phyloP scores from a whole-genome alignment of 2,113 vertebrate genomes.

The Sardina pilchardus region DNA sequence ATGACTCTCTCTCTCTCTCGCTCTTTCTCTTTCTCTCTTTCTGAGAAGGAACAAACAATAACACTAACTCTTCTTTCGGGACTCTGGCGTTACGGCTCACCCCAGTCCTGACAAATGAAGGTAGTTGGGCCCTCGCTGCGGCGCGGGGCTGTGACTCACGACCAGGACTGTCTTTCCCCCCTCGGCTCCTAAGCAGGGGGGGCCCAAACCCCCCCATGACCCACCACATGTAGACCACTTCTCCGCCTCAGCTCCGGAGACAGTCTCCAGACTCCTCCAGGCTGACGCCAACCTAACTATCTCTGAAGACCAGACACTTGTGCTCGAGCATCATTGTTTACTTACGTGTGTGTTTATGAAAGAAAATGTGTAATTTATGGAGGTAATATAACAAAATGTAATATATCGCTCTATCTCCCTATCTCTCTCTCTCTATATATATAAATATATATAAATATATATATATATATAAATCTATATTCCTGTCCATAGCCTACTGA shows the following conservation, averaged over 20 bases:
- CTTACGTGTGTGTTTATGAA: slow-evolving; percentile 11
- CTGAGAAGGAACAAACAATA: neutral
- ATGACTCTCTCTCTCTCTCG: neutral
- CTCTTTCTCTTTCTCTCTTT: no score
- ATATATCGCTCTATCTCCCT: neutral
- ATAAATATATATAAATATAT: neutral
- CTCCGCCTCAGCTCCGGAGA: neutral
- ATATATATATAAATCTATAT: neutral
- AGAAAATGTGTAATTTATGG: slow-evolving; percentile 6
- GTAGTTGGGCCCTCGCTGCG: neutral
- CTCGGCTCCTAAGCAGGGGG: neutral
- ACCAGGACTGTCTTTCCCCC: neutral
- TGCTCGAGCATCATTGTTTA: slow-evolving; percentile 2
- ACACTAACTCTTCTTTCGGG: neutral
- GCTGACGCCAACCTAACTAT: neutral
- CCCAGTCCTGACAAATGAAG: neutral
- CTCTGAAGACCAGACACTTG: slow-evolving; percentile 16
- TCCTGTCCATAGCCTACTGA: neutral
- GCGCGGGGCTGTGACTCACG: neutral
- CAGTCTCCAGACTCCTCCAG: neutral
- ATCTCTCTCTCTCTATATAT: neutral
- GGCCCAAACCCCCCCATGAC: neutral
- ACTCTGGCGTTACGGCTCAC: no score
- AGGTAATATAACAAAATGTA: neutral
- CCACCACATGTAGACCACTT: neutral